Base-by-base conservation (phyloP, 2,113 vertebrate species). In the Erpornis zantholeuca region DNA sequence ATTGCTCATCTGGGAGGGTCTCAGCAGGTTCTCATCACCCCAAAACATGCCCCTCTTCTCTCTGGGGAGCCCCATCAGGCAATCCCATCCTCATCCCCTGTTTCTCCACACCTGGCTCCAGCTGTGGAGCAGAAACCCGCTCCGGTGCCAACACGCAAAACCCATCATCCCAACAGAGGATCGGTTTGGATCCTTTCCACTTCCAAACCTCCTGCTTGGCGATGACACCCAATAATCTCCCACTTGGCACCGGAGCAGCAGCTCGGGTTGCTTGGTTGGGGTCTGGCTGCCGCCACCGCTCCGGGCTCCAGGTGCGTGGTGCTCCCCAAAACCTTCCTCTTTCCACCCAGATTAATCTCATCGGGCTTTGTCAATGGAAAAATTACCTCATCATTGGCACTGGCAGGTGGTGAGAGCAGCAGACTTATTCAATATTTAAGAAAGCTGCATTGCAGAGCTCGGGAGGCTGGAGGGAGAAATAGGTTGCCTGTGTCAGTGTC, bases 381-480 rank as follows among this genome's bases (percentile, higher is more conserved):
- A 92, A 94, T 94, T 82, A 73, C 78, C 92, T 96, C 61, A 57
- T 85, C 75, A 75, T 63, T 59, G 97, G 94, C 96, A 52, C 73
- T 59, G 42, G 96, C 96, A 81, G 95, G 93, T 86, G 94, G 93
- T 42, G 92, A 75, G 96, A 94, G 87, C 84, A 54, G 96, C 94
- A 94, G 94, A 83, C 88, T 92, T 97, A 86, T 95, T 97, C 96
- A 96, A 92, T 97, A 94, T 97, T 98, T 97, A 96, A 97, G 97
- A 95, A 97, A 95, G 92, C 98, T 97, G 98, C 97, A 97, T 96
- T 98, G 97, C 97, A 97, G 98, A 95, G 97, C 96, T 66, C 59
- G 81, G 95, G 54, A 85, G 71, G 66, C 64, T 88, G 89, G 88
- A 80, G 79, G 89, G 90, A 80, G 79, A 95, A 95, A 93, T 90